Evolutionary conservation across 1,140 invertebrate species (phyloP), one percentile per base, ranked within the genome.

Genomic region (Drosophila pectinifera): DNA sequence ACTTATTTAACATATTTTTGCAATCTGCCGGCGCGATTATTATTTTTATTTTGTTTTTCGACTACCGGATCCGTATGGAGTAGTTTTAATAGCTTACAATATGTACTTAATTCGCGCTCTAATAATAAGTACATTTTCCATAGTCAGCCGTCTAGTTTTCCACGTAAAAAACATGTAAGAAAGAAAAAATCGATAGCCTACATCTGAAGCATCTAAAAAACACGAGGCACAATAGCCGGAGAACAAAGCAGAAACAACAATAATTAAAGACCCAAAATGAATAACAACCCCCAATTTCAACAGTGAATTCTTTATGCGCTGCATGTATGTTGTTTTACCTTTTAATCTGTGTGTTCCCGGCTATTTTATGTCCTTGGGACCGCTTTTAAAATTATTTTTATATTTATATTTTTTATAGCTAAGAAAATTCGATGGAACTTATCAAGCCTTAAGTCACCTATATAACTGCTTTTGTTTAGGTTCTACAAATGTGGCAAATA

Each of bases 131-230:
- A 42, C 13, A 10, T n/a, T 6, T 36, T 13, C 53, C 16, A 3
- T 28, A 24, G 53, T 46, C 8, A 57, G 42, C 18, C 13, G 20
- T 46, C 24, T 6, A 41, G 26, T 39, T 34, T 49, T 48, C n/a
- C 13, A 26, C 34, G 16, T 22, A 38, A 38, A 49, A 31, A 28
- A 8, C 10, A 36, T 36, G 38, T 34, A 51, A 61, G 22, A 63
- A 39, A 41, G n/a, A 24, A 58, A 85, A 88, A 89, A 89, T 89
- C 84, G 85, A 89, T 89, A 89, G 41, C 84, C 84, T 80, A 89
- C 85, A 90, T 89, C 72, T 73, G 11, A 57, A 49, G 55, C 54
- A 70, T 64, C 39, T 20, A 78, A 46, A 76, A 73, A 39, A 51
- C 22, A n/a, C 20, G 62, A 36, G 6, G 38, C 56, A 58, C 73